phyloP scores from a whole-genome alignment of 1,140 invertebrate genomes.

The Gryon sp. region DNA sequence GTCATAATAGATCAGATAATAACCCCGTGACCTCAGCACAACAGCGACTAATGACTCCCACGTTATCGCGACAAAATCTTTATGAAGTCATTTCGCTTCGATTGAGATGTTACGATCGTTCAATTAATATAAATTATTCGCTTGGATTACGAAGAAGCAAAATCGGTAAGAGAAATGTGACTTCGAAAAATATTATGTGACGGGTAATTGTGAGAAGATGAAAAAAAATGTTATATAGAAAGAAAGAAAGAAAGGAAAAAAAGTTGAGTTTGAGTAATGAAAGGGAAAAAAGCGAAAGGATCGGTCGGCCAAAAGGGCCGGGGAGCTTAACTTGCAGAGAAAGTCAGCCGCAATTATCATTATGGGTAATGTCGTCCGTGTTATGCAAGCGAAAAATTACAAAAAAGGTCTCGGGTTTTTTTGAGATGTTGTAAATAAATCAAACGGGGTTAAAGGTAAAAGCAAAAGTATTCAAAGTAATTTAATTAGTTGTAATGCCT shows the following conservation, averaged over 20 bases:
- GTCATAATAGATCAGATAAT: slow-evolving; percentile 12
- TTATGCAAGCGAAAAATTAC: no score
- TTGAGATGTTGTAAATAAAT: no score
- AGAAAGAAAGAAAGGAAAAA: slow-evolving; percentile 23
- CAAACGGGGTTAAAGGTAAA: no score
- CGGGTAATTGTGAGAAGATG: no score
- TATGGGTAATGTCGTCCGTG: neutral
- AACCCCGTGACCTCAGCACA: neutral
- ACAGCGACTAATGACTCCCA: slow-evolving; percentile 1
- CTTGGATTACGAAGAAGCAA: no score
- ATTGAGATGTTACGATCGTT: slow-evolving; percentile 15
- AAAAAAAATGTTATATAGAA: no score
- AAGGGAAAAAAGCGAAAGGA: slow-evolving; percentile 34
- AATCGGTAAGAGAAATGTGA: no score
- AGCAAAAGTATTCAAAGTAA: no score
- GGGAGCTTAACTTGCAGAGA: slow-evolving; percentile 26
- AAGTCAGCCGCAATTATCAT: slow-evolving; percentile 16
- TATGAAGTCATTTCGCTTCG: neutral
- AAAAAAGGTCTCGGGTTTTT: no score
- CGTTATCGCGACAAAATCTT: neutral
- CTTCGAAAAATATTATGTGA: no score
- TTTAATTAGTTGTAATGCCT: no score
- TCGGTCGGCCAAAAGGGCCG: slow-evolving; percentile 25
- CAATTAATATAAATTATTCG: slow-evolving; percentile 16
- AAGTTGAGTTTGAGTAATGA: no score